phyloP scores from a whole-genome alignment of 2,113 vertebrate genomes.

The Typhlomys cinereus region DNA sequence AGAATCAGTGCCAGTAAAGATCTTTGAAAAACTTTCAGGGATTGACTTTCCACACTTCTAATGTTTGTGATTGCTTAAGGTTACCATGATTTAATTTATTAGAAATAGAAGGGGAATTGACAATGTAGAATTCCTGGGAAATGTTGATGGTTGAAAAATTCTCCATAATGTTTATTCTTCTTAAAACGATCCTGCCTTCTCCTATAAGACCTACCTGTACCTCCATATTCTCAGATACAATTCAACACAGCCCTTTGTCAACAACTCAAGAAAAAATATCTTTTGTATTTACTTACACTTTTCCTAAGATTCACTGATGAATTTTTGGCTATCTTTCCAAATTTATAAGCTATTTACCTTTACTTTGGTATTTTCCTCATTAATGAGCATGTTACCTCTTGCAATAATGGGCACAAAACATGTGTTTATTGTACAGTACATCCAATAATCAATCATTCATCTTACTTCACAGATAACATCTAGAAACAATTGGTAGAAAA shows the following conservation, averaged over 20 bases:
- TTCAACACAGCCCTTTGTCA: not conserved
- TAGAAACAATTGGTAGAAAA: not conserved
- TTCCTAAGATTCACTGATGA: not conserved
- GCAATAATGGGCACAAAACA: not conserved
- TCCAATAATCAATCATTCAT: not conserved
- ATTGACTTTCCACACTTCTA: not conserved
- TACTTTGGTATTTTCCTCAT: not conserved
- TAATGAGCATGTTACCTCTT: not conserved
- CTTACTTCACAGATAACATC: not conserved
- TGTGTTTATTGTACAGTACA: not conserved
- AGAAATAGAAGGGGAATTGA: not conserved
- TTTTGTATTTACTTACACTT: not conserved
- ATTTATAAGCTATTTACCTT: not conserved
- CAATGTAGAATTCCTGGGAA: not conserved
- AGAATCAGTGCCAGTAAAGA: not conserved
- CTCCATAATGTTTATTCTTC: not conserved
- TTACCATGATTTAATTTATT: not conserved
- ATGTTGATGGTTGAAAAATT: not conserved
- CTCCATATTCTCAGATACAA: not conserved
- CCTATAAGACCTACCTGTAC: not conserved
- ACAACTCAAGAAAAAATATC: not conserved
- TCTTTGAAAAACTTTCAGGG: not conserved
- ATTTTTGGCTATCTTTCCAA: not conserved
- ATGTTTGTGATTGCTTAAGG: not conserved
- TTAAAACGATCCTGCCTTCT: not conserved